Evolutionary conservation across 2,113 vertebrate species (phyloP), one percentile per base, ranked within the genome.

Genomic region (Cercopithecus mona): DNA sequence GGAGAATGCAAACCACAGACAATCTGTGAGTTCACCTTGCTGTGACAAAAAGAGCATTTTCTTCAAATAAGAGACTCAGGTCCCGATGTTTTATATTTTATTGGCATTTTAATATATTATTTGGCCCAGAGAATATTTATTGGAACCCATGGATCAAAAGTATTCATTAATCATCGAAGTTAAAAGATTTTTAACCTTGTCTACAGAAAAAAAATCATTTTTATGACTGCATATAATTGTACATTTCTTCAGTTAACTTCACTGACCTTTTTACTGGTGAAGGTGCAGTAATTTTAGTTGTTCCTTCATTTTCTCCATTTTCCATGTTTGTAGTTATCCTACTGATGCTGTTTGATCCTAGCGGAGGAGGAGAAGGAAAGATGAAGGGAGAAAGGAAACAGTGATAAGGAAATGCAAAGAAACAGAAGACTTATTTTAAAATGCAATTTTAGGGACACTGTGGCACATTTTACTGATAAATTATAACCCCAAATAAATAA

Each of bases 221-320:
- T 43, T n/a, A 72, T 48, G 27, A 83, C 13, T 73, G 25, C 25
- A 48, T 14, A 17, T 0, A 23, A 1, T 40, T 5, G 5, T 16
- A 16, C 3, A 4, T 73, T 66, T 66, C 81, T 85, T 84, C 43
- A 48, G 70, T 50, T 80, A 84, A 70, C 80, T 57, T 38, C 22
- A 97, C 95, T 2, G 97, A 99, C 99, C 99, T 99, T 99, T 99
- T 99, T 72, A 99, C 94, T 81, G 99, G 98, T 9, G 99, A 99
- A 84, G 99, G 99, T 82, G 98, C 98, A 66, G 99, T 98, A 83
- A 99, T 98, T 98, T 98, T 99, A 70, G 98, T 98, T 81, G 98
- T 98, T 97, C 98, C 98, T 98, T 99, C 99, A 90, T 98, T 98
- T 97, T 98, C 98, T n/a, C 97, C 98, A 95, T 98, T 98, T 96